Evolutionary conservation across 2,888 invertebrate species (phyloP).

Genomic region (Spisula solida): DNA sequence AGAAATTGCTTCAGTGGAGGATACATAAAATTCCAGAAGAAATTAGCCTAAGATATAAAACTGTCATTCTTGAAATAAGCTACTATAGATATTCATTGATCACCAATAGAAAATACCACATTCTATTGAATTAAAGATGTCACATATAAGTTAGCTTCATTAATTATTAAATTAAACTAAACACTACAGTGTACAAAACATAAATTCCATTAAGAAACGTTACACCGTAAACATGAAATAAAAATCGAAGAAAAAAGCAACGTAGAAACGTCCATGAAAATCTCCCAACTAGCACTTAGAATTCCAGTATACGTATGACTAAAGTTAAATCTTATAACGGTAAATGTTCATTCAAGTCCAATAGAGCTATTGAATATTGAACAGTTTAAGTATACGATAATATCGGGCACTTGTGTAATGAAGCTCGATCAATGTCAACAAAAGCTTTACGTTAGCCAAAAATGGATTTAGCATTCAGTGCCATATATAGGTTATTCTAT

Average conservation of each 20-base stretch:
- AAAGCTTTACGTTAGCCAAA: conserved; percentile 30
- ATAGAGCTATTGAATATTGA: conserved; percentile 32
- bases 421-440: conserved; percentile 58
- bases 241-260: neutral
- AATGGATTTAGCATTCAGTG: conserved; percentile 37
- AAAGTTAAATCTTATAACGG: neutral
- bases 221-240: neutral
- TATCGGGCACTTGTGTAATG: conserved; percentile 51
- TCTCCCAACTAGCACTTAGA: conserved; percentile 1
- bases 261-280: neutral
- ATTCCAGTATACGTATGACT: conserved; percentile 12
- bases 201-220: neutral
- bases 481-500: conserved; percentile 39
- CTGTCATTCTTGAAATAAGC: neutral
- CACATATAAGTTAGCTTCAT: neutral
- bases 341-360: conserved; percentile 29
- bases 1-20: neutral
- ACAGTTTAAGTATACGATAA: conserved; percentile 26
- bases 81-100: neutral
- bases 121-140: neutral
- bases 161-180: neutral
- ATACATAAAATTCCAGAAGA: neutral
- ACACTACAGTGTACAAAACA: neutral
- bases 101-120: neutral
- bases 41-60: neutral